A percentile compares a stretch with the other conserved stretches of the same genome.
Evolutionary conservation across 2,888 invertebrate species (phyloP).

Genomic region (Ecliptopera silaceata): DNA sequence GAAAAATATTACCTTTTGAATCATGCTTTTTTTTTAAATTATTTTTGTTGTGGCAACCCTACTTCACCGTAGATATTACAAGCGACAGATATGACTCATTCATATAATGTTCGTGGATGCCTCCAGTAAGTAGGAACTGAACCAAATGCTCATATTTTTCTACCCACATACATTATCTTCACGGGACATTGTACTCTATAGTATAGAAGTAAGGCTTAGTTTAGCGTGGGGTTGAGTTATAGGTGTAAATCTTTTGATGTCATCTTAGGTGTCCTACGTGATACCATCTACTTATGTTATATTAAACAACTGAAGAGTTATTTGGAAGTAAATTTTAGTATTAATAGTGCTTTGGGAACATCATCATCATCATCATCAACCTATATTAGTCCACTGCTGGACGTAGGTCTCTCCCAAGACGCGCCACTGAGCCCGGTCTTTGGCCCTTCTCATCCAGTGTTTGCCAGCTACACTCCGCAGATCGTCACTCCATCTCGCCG

Average conservation of each 20-base stretch:
- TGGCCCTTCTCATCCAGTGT: too few relatives aligned
- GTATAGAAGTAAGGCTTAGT: not conserved
- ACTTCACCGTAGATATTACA: not conserved
- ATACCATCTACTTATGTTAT: too few relatives aligned
- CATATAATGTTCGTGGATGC: conserved; percentile 18
- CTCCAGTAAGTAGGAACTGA: conserved; percentile 45
- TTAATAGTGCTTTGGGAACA: too few relatives aligned
- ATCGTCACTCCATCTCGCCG: too few relatives aligned
- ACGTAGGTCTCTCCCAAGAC: too few relatives aligned
- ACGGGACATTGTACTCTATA: not conserved
- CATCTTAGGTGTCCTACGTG: not conserved
- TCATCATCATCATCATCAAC: too few relatives aligned
- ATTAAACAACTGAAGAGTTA: not conserved
- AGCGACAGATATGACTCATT: conserved; percentile 22
- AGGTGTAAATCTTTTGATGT: not conserved
- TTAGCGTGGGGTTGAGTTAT: not conserved
- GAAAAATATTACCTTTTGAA: too few relatives aligned
- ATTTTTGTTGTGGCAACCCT: conserved; percentile 8
- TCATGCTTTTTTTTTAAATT: too few relatives aligned
- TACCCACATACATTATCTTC: conserved; percentile 1
- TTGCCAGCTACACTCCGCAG: too few relatives aligned
- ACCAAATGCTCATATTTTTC: conserved; percentile 40
- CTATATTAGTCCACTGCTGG: too few relatives aligned
- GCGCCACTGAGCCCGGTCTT: too few relatives aligned
- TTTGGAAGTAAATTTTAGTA: too few relatives aligned